Conservation (phyloP, 2,797 vertebrate genomes). For the Esox masquinongy region DNA sequence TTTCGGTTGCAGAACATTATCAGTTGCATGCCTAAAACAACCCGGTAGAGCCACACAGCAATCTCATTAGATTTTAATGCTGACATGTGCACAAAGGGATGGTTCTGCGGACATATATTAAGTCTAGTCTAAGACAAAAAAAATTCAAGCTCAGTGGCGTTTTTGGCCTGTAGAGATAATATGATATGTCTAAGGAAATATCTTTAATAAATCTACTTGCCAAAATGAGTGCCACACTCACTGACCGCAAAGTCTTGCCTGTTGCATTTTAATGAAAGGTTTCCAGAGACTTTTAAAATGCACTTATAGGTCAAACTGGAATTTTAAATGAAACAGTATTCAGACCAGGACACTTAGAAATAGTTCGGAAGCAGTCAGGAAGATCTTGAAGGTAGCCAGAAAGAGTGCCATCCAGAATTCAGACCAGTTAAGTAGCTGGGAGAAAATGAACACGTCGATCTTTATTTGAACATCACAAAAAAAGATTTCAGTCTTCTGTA, state of each 20-base stretch:
- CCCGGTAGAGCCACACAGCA: not conserved
- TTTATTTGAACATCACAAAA: not conserved
- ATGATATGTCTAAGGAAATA: not conserved
- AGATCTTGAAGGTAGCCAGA: conserved; percentile 21
- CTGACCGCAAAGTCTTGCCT: conserved; percentile 23
- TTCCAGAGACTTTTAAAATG: conserved; percentile 43
- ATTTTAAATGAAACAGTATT: conserved; percentile 26
- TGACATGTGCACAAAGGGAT: no score
- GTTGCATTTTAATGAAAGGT: conserved; percentile 48
- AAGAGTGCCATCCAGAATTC: not conserved
- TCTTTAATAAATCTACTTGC: not conserved
- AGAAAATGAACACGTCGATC: not conserved
- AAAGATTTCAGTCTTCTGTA: not conserved
- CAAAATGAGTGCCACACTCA: conserved; percentile 18
- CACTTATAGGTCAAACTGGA: conserved; percentile 48
- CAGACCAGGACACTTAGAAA: conserved; percentile 2
- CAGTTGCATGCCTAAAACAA: not conserved
- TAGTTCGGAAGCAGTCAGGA: conserved; percentile 1
- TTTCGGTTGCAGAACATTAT: not conserved
- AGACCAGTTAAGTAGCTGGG: not conserved
- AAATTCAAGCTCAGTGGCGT: no score
- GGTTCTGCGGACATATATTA: no score
- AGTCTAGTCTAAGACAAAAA: no score
- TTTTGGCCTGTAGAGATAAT: not conserved
- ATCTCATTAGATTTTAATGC: not conserved